Evolutionary conservation across 2,797 vertebrate species (phyloP).

Genomic region (Sebastes miniatus): DNA sequence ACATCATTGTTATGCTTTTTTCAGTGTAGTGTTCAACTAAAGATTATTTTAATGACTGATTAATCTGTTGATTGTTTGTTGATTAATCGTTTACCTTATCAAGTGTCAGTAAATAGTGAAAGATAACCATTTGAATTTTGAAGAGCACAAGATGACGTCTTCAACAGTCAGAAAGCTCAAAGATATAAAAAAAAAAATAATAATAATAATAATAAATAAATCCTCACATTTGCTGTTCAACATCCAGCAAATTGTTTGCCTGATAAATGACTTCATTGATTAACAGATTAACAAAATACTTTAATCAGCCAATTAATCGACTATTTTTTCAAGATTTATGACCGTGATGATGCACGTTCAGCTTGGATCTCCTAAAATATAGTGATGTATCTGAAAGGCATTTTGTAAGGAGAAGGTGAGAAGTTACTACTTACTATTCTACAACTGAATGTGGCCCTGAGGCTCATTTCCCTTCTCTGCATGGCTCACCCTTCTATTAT

Average conservation of each 20-base stretch:
- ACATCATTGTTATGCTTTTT: background rate
- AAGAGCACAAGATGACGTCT: background rate
- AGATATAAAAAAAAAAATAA: background rate
- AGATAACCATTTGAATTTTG: background rate
- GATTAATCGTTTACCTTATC: background rate
- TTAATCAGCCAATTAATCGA: background rate
- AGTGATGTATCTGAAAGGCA: background rate
- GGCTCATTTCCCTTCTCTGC: conserved; percentile 52
- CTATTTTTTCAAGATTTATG: background rate
- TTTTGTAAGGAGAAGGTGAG: conserved; percentile 9
- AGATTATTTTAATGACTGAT: background rate
- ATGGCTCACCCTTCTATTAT: conserved; percentile 27
- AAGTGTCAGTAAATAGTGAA: background rate
- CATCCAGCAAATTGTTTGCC: background rate
- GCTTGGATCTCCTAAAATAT: background rate
- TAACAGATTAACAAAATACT: background rate
- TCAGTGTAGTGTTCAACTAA: background rate
- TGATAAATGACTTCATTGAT: background rate
- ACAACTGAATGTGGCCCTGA: conserved; percentile 14
- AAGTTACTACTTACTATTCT: conserved; percentile 43
- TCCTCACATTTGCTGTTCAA: no score
- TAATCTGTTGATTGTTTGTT: background rate
- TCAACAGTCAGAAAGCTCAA: background rate
- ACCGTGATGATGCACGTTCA: background rate
- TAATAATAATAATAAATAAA: background rate